These are phyloP conservation scores for Protobothrops flavoviridis DNA, from an alignment of 2,113 vertebrate genomes.

Conservation along the genomic window DNA sequence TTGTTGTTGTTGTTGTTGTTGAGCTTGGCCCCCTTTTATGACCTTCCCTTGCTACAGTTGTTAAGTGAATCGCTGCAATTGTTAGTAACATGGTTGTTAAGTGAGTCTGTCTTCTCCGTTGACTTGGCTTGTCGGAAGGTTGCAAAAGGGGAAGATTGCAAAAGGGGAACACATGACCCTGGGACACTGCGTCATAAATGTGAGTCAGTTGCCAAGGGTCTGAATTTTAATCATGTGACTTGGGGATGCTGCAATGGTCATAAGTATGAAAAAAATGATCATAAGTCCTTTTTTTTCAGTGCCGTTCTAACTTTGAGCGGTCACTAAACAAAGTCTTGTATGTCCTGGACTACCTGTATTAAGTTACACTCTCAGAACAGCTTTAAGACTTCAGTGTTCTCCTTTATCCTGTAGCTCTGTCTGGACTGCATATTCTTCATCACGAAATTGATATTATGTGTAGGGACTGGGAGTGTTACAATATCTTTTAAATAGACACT, in stretches of 20 bases:
- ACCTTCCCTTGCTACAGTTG: neutral
- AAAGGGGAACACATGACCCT: neutral
- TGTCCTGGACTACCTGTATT: neutral
- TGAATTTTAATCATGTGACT: neutral
- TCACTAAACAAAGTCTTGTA: neutral
- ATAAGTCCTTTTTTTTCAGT: neutral
- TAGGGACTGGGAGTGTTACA: neutral
- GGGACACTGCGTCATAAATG: neutral
- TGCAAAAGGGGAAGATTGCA: neutral
- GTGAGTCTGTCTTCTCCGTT: neutral
- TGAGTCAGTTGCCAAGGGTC: neutral
- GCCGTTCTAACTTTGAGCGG: neutral
- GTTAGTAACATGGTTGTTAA: neutral
- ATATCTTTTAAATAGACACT: slow-evolving; percentile 41
- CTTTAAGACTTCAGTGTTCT: neutral
- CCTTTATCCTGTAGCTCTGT: neutral
- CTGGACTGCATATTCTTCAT: neutral
- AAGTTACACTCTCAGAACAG: neutral
- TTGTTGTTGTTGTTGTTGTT: too few relatives aligned
- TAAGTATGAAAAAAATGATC: neutral
- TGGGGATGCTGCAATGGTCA: neutral
- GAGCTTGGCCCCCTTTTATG: neutral
- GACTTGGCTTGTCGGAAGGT: neutral
- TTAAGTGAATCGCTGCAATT: neutral
- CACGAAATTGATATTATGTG: neutral